phyloP scores from a whole-genome alignment of 2,888 invertebrate genomes.

The Protonemura montana region DNA sequence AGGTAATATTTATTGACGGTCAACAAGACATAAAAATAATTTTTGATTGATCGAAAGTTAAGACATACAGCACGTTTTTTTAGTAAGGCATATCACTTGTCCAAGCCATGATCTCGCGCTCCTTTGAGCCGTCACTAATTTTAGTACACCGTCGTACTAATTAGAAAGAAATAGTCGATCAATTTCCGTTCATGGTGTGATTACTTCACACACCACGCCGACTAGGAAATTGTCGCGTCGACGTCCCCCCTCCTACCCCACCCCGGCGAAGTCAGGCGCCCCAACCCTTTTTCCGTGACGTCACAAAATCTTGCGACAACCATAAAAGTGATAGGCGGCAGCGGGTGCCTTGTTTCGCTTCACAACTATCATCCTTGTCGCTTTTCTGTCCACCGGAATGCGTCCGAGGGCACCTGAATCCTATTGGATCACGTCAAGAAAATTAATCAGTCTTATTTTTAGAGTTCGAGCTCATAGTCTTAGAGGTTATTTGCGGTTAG shows the following conservation, averaged over 20 bases:
- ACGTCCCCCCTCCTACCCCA: constrained; percentile 8
- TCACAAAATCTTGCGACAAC: constrained; percentile 28
- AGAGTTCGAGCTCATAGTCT: too few species aligned
- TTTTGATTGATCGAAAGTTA: not conserved
- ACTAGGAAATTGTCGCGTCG: not conserved
- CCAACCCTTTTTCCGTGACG: not conserved
- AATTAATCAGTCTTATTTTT: not conserved
- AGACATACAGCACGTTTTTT: too few species aligned
- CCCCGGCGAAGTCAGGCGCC: not conserved
- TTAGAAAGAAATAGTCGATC: too few species aligned
- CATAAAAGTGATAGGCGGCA: not conserved
- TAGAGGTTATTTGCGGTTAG: too few species aligned
- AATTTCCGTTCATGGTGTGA: too few species aligned
- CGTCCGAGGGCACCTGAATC: not conserved
- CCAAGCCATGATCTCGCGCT: too few species aligned
- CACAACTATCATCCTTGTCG: not conserved
- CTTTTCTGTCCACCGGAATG: not conserved
- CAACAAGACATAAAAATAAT: not conserved
- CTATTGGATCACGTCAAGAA: not conserved
- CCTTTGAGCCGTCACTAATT: too few species aligned
- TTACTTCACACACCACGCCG: not conserved
- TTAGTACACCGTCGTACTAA: too few species aligned
- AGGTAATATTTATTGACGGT: not conserved
- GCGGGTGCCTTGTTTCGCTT: not conserved
- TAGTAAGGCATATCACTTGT: too few species aligned